Conservation (phyloP, 92 coral and sea anemone genomes). For the Epizoanthus fatuus region DNA sequence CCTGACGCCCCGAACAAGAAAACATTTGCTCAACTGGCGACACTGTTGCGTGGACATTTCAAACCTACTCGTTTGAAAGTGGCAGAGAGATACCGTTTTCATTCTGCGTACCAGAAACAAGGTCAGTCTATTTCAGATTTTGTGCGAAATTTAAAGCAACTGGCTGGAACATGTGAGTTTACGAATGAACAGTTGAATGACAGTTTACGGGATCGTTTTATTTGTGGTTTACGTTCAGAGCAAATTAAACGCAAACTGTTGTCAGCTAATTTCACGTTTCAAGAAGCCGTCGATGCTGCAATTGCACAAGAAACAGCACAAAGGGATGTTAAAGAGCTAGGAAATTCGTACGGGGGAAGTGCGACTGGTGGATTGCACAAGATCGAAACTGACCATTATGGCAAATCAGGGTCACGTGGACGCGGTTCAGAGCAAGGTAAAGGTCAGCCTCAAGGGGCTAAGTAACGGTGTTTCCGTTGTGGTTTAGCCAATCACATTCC, state of each 20-base stretch:
- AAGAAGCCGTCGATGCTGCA: conserved; percentile 19
- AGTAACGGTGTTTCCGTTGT: not conserved
- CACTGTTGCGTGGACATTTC: conserved; percentile 29
- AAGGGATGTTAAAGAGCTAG: not conserved
- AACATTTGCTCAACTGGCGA: conserved; percentile 38
- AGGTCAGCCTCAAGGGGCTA: not conserved
- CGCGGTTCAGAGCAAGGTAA: not conserved
- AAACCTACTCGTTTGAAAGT: conserved; percentile 37
- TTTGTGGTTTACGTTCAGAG: conserved; percentile 45
- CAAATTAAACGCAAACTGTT: conserved; percentile 10
- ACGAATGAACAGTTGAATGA: conserved; percentile 20
- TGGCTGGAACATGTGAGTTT: conserved; percentile 48
- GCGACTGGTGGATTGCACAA: not conserved
- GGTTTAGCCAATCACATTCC: not conserved
- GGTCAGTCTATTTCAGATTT: not conserved
- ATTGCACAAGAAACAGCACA: not conserved
- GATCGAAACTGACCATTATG: not conserved
- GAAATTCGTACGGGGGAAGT: not conserved
- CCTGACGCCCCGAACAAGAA: conserved; percentile 13
- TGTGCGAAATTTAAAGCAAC: not conserved
- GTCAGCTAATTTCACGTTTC: not conserved
- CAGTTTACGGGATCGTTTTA: conserved; percentile 51
- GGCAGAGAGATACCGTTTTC: conserved; percentile 39
- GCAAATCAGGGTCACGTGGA: not conserved
- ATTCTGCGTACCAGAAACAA: conserved; percentile 3